Percentiles rank a stretch among this genome's conserved stretches.
phyloP scores from a whole-genome alignment of 2,113 vertebrate species.

The Saimiri boliviensis region DNA sequence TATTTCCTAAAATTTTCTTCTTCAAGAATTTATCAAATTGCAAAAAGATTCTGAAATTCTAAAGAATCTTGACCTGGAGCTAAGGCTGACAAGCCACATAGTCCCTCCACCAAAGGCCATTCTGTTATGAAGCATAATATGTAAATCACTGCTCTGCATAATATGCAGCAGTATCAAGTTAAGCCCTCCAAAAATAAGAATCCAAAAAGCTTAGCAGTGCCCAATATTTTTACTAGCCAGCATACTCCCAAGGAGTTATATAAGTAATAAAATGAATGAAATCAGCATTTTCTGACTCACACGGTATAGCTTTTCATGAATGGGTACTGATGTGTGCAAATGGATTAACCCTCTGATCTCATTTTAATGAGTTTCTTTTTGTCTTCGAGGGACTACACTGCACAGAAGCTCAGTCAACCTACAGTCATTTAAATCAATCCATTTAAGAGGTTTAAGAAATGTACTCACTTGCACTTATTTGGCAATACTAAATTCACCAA shows the following conservation, averaged over 20 bases:
- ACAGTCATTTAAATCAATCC: conserved; percentile 46
- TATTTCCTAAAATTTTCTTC: conserved; percentile 32
- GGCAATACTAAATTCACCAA: conserved; percentile 26
- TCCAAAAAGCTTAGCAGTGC: not conserved
- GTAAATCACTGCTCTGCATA: conserved; percentile 4
- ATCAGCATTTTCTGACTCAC: conserved; percentile 63
- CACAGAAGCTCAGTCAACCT: conserved; percentile 49
- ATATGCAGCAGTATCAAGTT: not conserved
- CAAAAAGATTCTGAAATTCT: conserved; percentile 1
- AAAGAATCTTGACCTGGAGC: not conserved
- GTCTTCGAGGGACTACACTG: conserved; percentile 45
- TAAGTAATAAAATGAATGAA: conserved; percentile 55
- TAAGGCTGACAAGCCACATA: not conserved
- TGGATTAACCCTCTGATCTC: conserved; percentile 68
- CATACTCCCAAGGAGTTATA: conserved; percentile 1
- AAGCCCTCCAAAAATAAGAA: conserved; percentile 47
- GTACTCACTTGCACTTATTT: conserved; percentile 23
- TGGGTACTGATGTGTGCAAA: conserved; percentile 54
- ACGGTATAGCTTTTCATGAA: conserved; percentile 55
- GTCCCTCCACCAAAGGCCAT: not conserved
- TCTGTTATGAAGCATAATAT: not conserved
- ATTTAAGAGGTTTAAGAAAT: conserved; percentile 46
- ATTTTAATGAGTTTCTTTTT: conserved; percentile 70
- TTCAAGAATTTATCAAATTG: conserved; percentile 24
- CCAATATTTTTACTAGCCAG: conserved; percentile 19